These are phyloP conservation scores for Drosophila testacea DNA, from an alignment of 2,888 invertebrate genomes.

Conservation along the genomic window DNA sequence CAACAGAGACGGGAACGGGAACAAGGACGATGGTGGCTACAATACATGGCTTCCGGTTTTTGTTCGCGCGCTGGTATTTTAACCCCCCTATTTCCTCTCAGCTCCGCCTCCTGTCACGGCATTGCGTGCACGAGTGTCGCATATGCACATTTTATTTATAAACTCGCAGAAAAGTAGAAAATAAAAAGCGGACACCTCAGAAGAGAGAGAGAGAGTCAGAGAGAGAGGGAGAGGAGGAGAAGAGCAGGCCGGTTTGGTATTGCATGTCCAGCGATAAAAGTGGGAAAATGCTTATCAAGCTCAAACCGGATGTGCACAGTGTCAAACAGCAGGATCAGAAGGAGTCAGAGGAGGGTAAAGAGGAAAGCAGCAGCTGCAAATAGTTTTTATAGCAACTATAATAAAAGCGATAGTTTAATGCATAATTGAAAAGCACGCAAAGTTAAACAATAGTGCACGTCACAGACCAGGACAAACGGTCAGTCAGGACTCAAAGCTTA, in stretches of 20 bases:
- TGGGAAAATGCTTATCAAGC: slow-evolving; percentile 78
- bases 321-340: slow-evolving; percentile 60
- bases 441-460: slow-evolving; percentile 59
- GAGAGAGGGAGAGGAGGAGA: not conserved
- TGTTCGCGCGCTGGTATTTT: slow-evolving; percentile 77
- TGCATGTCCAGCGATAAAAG: slow-evolving; percentile 70
- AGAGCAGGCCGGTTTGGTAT: slow-evolving; percentile 10
- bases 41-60: slow-evolving; percentile 78
- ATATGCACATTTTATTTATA: slow-evolving; percentile 80
- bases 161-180: slow-evolving; percentile 68
- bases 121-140: slow-evolving; percentile 75
- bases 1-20: not conserved
- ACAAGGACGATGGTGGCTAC: slow-evolving; percentile 31
- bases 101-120: slow-evolving; percentile 13
- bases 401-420: slow-evolving; percentile 74
- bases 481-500: slow-evolving; percentile 14
- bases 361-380: slow-evolving; percentile 49
- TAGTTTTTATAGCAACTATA: slow-evolving; percentile 56
- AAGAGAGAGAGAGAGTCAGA: not conserved
- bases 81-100: slow-evolving; percentile 6
- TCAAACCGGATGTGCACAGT: slow-evolving; percentile 77
- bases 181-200: slow-evolving; percentile 58
- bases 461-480: slow-evolving; percentile 4
- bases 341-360: slow-evolving; percentile 5
- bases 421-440: slow-evolving; percentile 80